Conservation (phyloP, 2,888 invertebrate genomes). For the Megaustenia siamemsis region DNA sequence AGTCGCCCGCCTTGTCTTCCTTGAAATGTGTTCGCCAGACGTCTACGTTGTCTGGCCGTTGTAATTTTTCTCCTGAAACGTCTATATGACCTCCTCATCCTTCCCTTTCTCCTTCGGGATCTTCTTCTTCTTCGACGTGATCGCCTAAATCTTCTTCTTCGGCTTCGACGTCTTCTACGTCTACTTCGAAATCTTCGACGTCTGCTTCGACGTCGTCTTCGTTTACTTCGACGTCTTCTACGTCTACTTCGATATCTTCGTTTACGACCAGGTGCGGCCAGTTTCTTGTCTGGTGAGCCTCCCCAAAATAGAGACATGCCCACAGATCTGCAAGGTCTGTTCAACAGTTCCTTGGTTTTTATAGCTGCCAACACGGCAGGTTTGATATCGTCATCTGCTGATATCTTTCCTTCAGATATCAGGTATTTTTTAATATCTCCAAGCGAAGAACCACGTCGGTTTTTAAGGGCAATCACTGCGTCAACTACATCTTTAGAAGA, state of each 20-base stretch:
- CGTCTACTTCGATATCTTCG: background rate
- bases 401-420: constrained; percentile 22
- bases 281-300: background rate
- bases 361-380: constrained; percentile 41
- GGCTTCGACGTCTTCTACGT: background rate
- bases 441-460: constrained; percentile 6
- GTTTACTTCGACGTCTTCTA: background rate
- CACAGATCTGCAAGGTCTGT: background rate
- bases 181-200: background rate
- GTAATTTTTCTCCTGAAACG: background rate
- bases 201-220: background rate
- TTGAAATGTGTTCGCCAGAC: background rate
- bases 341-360: constrained; percentile 14
- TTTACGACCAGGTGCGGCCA: background rate
- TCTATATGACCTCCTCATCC: background rate
- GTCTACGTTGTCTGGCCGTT: background rate
- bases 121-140: background rate
- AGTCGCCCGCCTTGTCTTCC: background rate
- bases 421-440: constrained; percentile 25
- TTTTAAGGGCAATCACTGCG: constrained; percentile 33
- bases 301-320: constrained; percentile 32
- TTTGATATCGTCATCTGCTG: background rate
- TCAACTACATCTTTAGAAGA: background rate
- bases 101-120: background rate
- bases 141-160: background rate